Percentiles rank a stretch among this genome's conserved stretches.
Conservation (phyloP, 2,113 vertebrate species). For the Datnioides undecimradiatus region DNA sequence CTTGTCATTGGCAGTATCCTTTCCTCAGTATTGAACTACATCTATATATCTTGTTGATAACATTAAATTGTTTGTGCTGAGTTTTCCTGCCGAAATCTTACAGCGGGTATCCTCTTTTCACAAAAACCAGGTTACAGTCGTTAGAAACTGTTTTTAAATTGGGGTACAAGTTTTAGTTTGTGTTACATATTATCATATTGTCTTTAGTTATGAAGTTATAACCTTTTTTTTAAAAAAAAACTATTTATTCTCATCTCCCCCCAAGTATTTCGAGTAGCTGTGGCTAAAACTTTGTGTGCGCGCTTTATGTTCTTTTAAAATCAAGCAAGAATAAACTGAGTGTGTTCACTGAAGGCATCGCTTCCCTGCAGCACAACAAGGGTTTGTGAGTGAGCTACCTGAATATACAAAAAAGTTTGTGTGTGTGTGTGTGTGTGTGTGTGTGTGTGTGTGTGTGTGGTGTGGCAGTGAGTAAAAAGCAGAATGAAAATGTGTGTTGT, state of each 20-base stretch:
- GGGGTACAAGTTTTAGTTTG: not conserved
- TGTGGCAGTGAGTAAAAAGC: conserved; percentile 17
- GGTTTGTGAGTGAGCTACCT: not conserved
- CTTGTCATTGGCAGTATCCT: too few relatives aligned
- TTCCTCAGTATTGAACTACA: too few relatives aligned
- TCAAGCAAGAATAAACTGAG: not conserved
- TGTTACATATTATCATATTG: not conserved
- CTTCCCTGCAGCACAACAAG: not conserved
- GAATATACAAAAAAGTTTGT: conserved; percentile 1
- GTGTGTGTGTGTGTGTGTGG: conserved; percentile 1
- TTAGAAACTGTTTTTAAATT: too few relatives aligned
- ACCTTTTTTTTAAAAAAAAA: too few relatives aligned
- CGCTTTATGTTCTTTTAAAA: not conserved
- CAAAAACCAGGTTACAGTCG: too few relatives aligned
- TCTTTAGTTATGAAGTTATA: too few relatives aligned
- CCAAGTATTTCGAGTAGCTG: not conserved
- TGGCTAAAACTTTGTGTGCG: not conserved
- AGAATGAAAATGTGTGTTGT: conserved; percentile 54
- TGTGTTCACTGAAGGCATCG: not conserved
- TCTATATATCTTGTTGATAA: too few relatives aligned
- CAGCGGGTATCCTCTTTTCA: too few relatives aligned
- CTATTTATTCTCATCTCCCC: not conserved
- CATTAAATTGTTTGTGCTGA: too few relatives aligned
- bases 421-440: conserved; percentile 15
- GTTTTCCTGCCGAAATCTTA: too few relatives aligned